These are phyloP conservation scores for Anastatus disparis DNA, from an alignment of 1,140 invertebrate genomes.

Conservation along the genomic window DNA sequence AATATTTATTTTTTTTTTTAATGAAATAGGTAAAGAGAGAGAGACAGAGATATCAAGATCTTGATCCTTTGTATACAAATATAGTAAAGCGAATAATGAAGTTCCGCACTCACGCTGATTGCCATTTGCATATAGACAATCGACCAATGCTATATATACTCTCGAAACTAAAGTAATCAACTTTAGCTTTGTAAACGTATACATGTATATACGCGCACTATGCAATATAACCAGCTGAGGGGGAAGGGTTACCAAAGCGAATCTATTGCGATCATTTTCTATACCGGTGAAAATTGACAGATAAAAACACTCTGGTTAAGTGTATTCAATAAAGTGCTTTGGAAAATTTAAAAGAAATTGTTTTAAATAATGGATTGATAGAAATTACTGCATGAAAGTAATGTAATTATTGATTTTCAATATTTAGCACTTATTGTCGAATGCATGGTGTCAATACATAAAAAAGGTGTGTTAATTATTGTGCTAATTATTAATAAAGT, in stretches of 20 bases:
- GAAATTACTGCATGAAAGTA: too few species aligned
- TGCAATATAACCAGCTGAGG: not conserved
- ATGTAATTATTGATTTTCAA: too few species aligned
- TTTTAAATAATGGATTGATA: too few species aligned
- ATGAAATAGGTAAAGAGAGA: not conserved
- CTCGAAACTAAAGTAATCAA: constrained; percentile 48
- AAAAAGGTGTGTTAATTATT: too few species aligned
- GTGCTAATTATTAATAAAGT: too few species aligned
- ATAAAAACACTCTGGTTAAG: constrained; percentile 19
- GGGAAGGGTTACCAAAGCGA: too few species aligned
- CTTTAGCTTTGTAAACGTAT: constrained; percentile 40
- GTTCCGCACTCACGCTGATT: constrained; percentile 56
- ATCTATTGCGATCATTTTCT: constrained; percentile 34
- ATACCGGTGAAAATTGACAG: constrained; percentile 12
- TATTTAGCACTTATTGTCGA: too few species aligned
- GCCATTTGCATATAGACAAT: constrained; percentile 52
- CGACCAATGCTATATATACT: not conserved
- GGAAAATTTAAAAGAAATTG: too few species aligned
- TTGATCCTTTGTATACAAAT: constrained; percentile 61
- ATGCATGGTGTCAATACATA: too few species aligned
- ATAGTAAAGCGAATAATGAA: constrained; percentile 45
- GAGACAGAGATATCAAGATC: not conserved
- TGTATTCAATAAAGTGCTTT: too few species aligned
- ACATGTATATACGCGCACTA: not conserved
- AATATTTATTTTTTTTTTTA: too few species aligned